phyloP scores from a whole-genome alignment of 2,888 invertebrate species.

The Branchellion lobata region DNA sequence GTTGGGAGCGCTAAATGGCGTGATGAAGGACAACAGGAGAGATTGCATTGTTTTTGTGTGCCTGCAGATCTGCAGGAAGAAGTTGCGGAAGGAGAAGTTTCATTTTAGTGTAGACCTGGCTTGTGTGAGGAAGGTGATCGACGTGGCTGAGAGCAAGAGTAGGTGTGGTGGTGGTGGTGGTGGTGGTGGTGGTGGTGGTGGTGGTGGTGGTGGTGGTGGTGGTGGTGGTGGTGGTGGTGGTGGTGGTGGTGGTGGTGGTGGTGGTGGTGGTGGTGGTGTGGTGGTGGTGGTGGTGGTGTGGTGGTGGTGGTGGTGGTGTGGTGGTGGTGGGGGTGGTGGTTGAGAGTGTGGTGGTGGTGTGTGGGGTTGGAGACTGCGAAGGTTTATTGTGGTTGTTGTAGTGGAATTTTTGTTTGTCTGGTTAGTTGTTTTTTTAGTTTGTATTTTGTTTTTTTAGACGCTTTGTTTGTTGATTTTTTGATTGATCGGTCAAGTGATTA shows the following conservation, averaged over 20 bases:
- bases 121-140: conserved; percentile 1
- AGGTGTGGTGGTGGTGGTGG: background rate
- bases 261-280: background rate
- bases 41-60: too few species aligned
- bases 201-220: background rate
- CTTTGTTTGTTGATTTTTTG: background rate
- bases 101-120: background rate
- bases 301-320: conserved; percentile 1
- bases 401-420: too few species aligned
- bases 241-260: background rate
- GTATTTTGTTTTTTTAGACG: background rate
- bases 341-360: background rate
- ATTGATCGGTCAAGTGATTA: background rate
- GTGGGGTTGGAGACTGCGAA: too few species aligned
- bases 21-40: too few species aligned
- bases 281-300: background rate
- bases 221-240: background rate
- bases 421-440: too few species aligned
- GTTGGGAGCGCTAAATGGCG: too few species aligned
- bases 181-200: conserved; percentile 12
- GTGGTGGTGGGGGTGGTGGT: background rate
- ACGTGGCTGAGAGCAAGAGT: background rate
- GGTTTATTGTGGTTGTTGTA: too few species aligned
- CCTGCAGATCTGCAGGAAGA: background rate
- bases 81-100: conserved; percentile 11